Evolutionary conservation across 1,140 invertebrate species (phyloP).

Genomic region (Hormaphis cornu): DNA sequence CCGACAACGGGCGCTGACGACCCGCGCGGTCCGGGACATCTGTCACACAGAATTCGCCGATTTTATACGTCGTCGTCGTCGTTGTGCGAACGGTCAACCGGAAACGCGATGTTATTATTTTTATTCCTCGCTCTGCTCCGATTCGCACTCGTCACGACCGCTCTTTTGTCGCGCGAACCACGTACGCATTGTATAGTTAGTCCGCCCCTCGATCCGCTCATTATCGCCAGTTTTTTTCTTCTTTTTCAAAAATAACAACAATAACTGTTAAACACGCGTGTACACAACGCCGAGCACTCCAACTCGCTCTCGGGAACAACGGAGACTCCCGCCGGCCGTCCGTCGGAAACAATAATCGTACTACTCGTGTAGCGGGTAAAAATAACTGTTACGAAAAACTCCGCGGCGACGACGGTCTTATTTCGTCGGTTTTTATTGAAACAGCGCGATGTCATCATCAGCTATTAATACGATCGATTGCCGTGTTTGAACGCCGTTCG

Average conservation of each 20-base stretch:
- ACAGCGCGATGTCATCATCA: too few relatives aligned
- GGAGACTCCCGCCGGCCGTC: not conserved
- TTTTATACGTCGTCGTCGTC: not conserved
- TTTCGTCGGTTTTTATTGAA: too few relatives aligned
- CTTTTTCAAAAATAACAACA: too few relatives aligned
- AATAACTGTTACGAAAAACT: too few relatives aligned
- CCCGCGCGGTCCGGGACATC: too few relatives aligned
- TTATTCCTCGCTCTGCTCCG: not conserved
- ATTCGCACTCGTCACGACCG: not conserved
- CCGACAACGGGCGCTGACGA: too few relatives aligned
- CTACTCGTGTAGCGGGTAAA: too few relatives aligned
- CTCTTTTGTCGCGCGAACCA: not conserved
- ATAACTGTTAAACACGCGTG: conserved; percentile 10
- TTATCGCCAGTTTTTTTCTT: conserved; percentile 17
- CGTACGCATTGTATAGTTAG: not conserved
- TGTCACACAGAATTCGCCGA: too few relatives aligned
- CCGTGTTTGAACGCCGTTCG: too few relatives aligned
- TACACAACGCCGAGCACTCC: conserved; percentile 6
- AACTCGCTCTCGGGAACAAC: conserved; percentile 18
- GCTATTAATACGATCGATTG: too few relatives aligned
- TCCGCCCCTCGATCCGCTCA: conserved; percentile 2
- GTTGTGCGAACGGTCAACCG: conserved; percentile 11
- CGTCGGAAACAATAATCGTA: too few relatives aligned
- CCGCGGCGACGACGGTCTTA: too few relatives aligned
- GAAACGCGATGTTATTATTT: not conserved